Evolutionary conservation across 2,113 vertebrate genomes (phyloP), one percentile per base, ranked within the genome.

Genomic region (Taurulus bubalis): DNA sequence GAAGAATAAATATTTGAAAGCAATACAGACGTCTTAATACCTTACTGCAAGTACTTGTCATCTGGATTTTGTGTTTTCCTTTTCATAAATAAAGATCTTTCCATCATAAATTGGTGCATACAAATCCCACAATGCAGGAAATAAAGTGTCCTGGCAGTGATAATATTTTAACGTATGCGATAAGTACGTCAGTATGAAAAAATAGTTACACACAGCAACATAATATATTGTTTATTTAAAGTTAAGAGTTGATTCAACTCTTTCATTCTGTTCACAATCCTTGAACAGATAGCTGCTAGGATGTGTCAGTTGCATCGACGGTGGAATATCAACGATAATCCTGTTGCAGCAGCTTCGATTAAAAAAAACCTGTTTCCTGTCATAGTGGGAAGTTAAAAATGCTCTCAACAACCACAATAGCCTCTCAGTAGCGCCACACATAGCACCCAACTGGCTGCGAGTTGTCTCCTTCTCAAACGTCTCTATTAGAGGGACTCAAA

Each of bases 401-500:
- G 72, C 78, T 66, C 77, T 76, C 60, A 55, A 15, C 51, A 38
- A 68, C 51, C 40, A 59, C 69, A 65, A 10, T 45, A 47, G 40
- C 18, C 16, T 82, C 72, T 86, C 64, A 69, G 77, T 62, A 8
- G 69, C 65, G 22, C 6, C n/a, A 55, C 9, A 59, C 77, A 60
- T 74, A 63, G 55, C 32, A 47, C 32, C 62, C 71, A 14, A 34
- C 65, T 72, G 78, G 28, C 65, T 84, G 42, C 75, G 85, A 69
- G 42, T 49, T 47, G 62, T 83, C 74, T 51, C 75, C 77, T 71
- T 80, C 53, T 55, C 18, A 75, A 56, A 83, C 62, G 34, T 74
- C 40, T 82, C 77, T 66, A 63, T 84, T 60, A 49, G 49, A 58
- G 36, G 45, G 67, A 74, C 85, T 87, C 71, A 79, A 47, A 88